Conservation (phyloP, 2,888 invertebrate genomes). For the Apamea anceps region DNA sequence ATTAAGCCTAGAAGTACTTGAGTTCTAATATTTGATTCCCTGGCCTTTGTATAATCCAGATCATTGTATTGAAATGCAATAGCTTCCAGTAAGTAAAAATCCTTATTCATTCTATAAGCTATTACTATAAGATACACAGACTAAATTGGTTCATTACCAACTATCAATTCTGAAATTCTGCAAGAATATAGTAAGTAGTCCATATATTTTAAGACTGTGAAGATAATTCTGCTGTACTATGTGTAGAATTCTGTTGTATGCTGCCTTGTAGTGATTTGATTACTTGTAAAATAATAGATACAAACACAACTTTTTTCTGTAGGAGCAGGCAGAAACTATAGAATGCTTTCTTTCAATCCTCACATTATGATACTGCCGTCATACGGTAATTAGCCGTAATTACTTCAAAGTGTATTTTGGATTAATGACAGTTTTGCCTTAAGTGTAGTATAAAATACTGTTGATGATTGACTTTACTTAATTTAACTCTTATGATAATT, state of each 20-base stretch:
- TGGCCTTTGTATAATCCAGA: neutral
- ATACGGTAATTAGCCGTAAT: neutral
- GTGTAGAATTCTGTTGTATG: neutral
- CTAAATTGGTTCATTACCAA: neutral
- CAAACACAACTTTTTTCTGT: neutral
- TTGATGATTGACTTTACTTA: neutral
- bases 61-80: neutral
- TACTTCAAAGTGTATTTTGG: neutral
- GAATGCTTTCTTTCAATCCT: neutral
- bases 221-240: neutral
- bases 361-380: neutral
- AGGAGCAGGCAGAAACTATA: neutral
- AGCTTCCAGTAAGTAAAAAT: neutral
- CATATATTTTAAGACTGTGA: neutral
- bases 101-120: neutral
- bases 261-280: too few species aligned
- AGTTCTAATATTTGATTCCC: neutral
- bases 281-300: neutral
- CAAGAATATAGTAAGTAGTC: neutral
- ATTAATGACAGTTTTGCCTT: neutral
- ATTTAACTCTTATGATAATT: neutral
- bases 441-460: neutral
- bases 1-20: slow-evolving; percentile 7
- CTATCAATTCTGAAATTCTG: neutral
- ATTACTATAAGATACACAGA: neutral